Conservation (phyloP, 2,113 vertebrate genomes). For the Colinus virginianus region DNA sequence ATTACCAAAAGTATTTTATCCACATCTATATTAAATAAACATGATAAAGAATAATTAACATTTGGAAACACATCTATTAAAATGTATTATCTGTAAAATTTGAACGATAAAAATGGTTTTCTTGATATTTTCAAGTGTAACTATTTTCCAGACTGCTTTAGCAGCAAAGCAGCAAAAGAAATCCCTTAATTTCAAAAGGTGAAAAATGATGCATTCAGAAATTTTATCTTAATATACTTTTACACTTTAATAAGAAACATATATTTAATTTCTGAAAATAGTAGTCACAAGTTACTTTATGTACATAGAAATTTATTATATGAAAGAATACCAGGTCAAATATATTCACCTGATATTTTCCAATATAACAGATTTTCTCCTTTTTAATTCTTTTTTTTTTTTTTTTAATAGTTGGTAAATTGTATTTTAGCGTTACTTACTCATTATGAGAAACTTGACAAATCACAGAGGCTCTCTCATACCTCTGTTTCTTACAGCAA, state of each 20-base stretch:
- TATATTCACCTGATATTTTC: neutral
- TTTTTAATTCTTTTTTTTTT: neutral
- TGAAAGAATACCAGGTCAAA: neutral
- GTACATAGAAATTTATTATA: neutral
- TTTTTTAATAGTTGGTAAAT: neutral
- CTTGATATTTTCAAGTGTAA: neutral
- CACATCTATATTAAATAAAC: neutral
- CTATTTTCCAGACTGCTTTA: neutral
- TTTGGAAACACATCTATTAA: neutral
- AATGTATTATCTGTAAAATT: neutral
- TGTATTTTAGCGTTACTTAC: neutral
- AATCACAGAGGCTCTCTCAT: neutral
- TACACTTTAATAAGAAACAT: neutral
- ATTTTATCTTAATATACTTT: neutral
- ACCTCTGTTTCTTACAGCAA: neutral
- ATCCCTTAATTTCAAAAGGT: neutral
- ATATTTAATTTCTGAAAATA: neutral
- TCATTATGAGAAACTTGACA: neutral
- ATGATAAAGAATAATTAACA: neutral
- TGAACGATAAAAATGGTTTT: neutral
- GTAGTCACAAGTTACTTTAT: neutral
- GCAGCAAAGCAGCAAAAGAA: neutral
- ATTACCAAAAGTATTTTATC: neutral
- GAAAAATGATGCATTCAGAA: neutral
- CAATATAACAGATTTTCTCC: neutral